Evolutionary conservation across 2,888 invertebrate genomes (phyloP).

Genomic region (Spodoptera picta): DNA sequence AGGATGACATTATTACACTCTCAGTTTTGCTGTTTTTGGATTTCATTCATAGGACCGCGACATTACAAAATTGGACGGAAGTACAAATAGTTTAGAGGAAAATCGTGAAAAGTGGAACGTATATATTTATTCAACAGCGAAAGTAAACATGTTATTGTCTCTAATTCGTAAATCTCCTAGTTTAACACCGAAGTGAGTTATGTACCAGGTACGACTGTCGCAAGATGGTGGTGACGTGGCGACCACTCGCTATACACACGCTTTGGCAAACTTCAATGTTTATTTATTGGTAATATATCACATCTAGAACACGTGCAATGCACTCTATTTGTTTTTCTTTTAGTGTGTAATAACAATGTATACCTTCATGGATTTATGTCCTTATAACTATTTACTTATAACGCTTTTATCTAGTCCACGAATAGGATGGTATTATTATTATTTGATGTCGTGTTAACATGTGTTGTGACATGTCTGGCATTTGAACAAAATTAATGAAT

Average conservation of each 20-base stretch:
- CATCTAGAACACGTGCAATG: slow-evolving; percentile 56
- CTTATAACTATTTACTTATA: slow-evolving; percentile 18
- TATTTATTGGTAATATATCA: slow-evolving; percentile 66
- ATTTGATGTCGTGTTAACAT: neutral
- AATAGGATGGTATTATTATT: slow-evolving; percentile 3
- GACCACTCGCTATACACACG: slow-evolving; percentile 44
- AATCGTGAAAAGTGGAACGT: too few relatives aligned
- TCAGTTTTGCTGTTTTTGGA: too few relatives aligned
- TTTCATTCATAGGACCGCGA: too few relatives aligned
- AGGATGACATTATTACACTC: too few relatives aligned
- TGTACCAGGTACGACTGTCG: slow-evolving; percentile 6
- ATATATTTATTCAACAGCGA: too few relatives aligned
- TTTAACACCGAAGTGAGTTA: slow-evolving; percentile 1
- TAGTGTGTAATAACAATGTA: slow-evolving; percentile 41
- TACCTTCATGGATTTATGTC: slow-evolving; percentile 36
- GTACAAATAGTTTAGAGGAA: too few relatives aligned
- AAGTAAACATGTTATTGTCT: too few relatives aligned
- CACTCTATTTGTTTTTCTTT: slow-evolving; percentile 21
- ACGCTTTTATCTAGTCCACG: slow-evolving; percentile 20
- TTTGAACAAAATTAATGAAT: too few relatives aligned
- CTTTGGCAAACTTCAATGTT: slow-evolving; percentile 71
- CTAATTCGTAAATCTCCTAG: neutral
- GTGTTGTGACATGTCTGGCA: too few relatives aligned
- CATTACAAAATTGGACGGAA: too few relatives aligned
- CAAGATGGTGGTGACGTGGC: slow-evolving; percentile 56